Evolutionary conservation across 2,888 invertebrate species (phyloP).

Genomic region (Branchipolynoe longqiensis): DNA sequence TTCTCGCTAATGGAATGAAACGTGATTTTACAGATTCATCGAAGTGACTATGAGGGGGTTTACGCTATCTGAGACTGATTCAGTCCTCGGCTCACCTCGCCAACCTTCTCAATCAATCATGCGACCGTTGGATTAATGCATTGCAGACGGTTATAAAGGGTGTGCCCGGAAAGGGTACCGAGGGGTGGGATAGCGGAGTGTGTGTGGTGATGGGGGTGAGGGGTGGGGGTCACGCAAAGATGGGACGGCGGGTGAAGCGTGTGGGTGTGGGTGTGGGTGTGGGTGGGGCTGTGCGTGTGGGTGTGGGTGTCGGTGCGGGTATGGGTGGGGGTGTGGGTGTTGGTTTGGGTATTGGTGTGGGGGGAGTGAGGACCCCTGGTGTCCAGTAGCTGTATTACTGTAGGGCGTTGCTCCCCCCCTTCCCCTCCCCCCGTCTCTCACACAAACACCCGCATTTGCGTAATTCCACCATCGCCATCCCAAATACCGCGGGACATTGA

Average conservation of each 20-base stretch:
- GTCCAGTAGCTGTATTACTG: too few relatives aligned
- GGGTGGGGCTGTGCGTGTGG: not conserved
- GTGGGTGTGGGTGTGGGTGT: not conserved
- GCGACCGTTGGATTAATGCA: constrained; percentile 27
- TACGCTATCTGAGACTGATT: constrained; percentile 51
- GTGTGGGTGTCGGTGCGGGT: not conserved
- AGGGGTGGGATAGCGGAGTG: not conserved
- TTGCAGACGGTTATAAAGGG: not conserved
- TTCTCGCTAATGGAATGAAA: constrained; percentile 47
- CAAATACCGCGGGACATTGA: too few relatives aligned
- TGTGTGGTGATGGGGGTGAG: not conserved
- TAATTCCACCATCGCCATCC: not conserved
- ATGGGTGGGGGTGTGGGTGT: not conserved
- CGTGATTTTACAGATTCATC: constrained; percentile 49
- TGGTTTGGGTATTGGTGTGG: not conserved
- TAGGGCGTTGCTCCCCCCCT: too few relatives aligned
- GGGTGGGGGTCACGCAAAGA: not conserved
- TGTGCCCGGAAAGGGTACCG: too few relatives aligned
- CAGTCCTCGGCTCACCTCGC: constrained; percentile 29
- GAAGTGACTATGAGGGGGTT: constrained; percentile 46
- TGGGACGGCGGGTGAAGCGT: not conserved
- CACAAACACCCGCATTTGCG: not conserved
- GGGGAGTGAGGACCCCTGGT: too few relatives aligned
- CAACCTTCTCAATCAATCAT: constrained; percentile 48
- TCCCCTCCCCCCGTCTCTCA: not conserved